Conservation (phyloP, 2,797 vertebrate genomes). For the Balearica regulorum region DNA sequence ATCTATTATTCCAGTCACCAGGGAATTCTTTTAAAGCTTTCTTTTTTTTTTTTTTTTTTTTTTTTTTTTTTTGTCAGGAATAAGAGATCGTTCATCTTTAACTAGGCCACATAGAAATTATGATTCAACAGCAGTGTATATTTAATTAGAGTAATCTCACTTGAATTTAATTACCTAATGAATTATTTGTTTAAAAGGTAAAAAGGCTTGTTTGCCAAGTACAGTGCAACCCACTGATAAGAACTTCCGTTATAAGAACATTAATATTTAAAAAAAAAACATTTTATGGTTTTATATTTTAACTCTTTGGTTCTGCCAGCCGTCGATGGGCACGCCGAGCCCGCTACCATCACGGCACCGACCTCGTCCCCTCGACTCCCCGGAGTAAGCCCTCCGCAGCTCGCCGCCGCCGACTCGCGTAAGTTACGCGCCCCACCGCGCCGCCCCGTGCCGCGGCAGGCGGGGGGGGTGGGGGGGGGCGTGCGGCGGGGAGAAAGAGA, state of each 20-base stretch:
- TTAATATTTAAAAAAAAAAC: constrained; percentile 35
- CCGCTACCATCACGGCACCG: rapidly evolving
- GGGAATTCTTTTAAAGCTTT: constrained; percentile 68
- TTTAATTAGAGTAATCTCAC: constrained; percentile 83
- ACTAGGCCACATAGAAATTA: constrained; percentile 80
- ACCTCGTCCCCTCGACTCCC: background rate
- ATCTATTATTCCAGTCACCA: constrained; percentile 65
- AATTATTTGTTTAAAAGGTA: constrained; percentile 85
- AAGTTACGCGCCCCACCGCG: background rate
- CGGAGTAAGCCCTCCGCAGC: background rate
- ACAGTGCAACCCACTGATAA: constrained; percentile 75
- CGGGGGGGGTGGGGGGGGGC: background rate
- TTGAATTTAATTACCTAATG: constrained; percentile 84
- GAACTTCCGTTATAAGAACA: constrained; percentile 65
- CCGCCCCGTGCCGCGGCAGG: background rate
- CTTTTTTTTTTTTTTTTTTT: background rate
- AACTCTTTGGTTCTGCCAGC: constrained; percentile 40
- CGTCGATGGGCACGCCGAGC: background rate
- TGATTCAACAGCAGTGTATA: constrained; percentile 78
- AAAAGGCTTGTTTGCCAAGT: constrained; percentile 76
- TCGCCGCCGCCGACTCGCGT: background rate
- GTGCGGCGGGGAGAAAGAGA: too few species aligned
- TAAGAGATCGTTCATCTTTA: constrained; percentile 74
- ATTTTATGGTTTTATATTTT: constrained; percentile 38
- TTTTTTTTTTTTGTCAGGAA: constrained; percentile 7